Evolutionary conservation across 2,888 invertebrate genomes (phyloP), one percentile per base, ranked within the genome.

Genomic region (Antheraea yamamai): DNA sequence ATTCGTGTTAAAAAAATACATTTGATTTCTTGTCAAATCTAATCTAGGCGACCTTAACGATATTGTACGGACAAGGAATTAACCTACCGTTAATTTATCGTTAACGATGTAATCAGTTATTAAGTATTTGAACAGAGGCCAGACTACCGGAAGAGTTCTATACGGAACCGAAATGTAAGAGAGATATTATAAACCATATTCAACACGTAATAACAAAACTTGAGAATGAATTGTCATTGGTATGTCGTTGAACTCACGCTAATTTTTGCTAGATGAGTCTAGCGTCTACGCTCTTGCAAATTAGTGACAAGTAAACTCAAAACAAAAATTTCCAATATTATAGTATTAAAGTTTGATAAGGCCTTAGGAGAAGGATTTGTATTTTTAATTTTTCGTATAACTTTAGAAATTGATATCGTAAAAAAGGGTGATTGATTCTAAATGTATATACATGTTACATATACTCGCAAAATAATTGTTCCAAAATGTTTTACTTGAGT

Each of bases 21-120:
- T 30, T 64, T 14, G 4, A n/a, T 68, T 35, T 35, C n/a, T 70
- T 39, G 39, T 68, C 68, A n/a, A 66, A 30, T 70, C 70, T 39
- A 39, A 39, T 39, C 70, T 70, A 6, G 39, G n/a, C 39, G 70
- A 68, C 68, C 68, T 68, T 68, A 68, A 30, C 30, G 6, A 35
- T 39, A 70, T 70, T 26, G 39, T 3, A 20, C 70, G 39, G 70
- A 70, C 23, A 70, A 70, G 70, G 39, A 70, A 70, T 70, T 70
- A 70, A 70, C 35, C 39, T n/a, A 18, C 18, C 12, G 20, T 8
- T 70, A 70, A 39, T 39, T 39, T 39, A 39, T 70, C 39, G 64
- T 66, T 26, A 30, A 70, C 20, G 39, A 70, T 70, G 70, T 39
- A 70, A 39, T 70, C 10, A n/a, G 35, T 70, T 20, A 70, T 20